phyloP scores from a whole-genome alignment of 2,113 vertebrate species.

The Ciconia maguari region DNA sequence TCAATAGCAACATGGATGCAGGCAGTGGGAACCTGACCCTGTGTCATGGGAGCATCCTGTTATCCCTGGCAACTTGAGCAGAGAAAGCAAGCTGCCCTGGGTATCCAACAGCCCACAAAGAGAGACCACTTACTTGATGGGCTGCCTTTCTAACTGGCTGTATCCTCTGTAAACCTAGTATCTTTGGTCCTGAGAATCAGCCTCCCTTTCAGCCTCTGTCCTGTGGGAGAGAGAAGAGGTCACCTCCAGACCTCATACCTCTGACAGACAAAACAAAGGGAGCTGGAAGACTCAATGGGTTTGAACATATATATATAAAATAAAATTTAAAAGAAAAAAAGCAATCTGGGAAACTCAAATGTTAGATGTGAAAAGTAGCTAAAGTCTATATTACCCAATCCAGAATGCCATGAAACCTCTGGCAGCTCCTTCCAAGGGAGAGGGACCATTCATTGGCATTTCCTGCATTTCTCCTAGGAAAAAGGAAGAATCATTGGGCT shows the following conservation, averaged over 20 bases:
- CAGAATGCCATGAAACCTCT: neutral
- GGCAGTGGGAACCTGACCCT: constrained; percentile 13
- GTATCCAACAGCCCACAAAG: neutral
- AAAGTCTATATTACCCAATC: neutral
- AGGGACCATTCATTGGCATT: neutral
- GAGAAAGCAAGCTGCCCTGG: neutral
- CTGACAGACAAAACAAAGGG: neutral
- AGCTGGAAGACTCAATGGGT: neutral
- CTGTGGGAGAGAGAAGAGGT: neutral
- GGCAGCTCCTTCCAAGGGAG: neutral
- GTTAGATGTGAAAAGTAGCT: neutral
- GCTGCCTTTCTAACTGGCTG: neutral
- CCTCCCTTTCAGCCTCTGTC: neutral
- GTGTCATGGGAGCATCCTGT: constrained; percentile 43
- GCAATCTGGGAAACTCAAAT: neutral
- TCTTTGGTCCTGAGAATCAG: neutral
- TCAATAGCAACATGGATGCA: neutral
- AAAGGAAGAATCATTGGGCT: neutral
- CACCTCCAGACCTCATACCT: neutral
- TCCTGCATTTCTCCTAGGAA: neutral
- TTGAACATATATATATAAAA: neutral
- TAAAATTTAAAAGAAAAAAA: neutral
- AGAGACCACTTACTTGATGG: neutral
- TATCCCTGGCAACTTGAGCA: neutral
- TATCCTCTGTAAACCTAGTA: neutral